Base-by-base conservation (phyloP, 2,797 vertebrate genomes). In the Phrynocephalus guinanensis region DNA sequence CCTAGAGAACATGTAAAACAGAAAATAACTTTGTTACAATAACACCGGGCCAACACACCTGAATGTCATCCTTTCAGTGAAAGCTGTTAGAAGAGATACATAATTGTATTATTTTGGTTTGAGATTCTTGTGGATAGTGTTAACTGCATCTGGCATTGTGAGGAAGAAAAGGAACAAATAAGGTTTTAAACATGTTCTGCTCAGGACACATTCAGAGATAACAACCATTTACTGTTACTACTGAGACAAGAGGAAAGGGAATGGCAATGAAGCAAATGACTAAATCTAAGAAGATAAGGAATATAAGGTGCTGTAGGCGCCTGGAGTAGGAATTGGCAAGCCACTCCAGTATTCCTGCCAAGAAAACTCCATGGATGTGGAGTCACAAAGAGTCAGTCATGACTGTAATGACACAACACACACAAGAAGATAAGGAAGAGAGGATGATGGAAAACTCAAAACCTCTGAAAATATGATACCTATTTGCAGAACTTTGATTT, bases 171-270 rank as follows among this genome's bases (percentile, higher is more conserved):
- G 30, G 79, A 67, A 87, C 70, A 66, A 79, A 70, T 89, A 52
- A 86, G 13, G 26, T 90, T 91, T n/a, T 86, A 91, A 91, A 56
- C 0, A 1, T 89, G 33, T 89, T 70, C 11, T 4, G 0, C 48
- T 28, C 48, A 91, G 44, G 8, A 87, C 0, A 0, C 44, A 20
- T 24, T 79, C 26, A 60, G 63, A 81, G 48, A 3, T 10, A 83
- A 22, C 78, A 72, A 2, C 26, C 85, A 52, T 72, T 86, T 63
- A 0, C n/a, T 6, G 82, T 82, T 22, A 26, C 1, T 70, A n/a
- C 1, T 56, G 0, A 1, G 63, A 15, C 81, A 83, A 77, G 44
- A 78, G 20, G 71, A 86, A 83, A 75, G 52, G 15, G 73, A 67
- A 38, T 1, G 9, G 52, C 9, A 38, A 7, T 38, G 30, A 75